These are phyloP conservation scores for Rhynchomys soricoides DNA, from an alignment of 2,113 vertebrate genomes.

Conservation along the genomic window DNA sequence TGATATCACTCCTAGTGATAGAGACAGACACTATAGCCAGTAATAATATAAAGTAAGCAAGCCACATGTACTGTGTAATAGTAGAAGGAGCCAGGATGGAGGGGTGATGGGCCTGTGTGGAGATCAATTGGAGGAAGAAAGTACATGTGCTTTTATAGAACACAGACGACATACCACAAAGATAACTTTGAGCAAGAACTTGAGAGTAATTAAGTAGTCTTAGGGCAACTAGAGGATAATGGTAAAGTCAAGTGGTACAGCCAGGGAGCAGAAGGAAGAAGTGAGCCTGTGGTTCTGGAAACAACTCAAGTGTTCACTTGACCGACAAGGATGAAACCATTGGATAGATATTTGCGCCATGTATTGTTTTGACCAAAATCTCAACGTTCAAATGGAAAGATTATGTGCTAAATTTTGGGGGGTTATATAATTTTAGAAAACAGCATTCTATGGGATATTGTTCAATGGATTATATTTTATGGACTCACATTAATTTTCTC, in stretches of 20 bases:
- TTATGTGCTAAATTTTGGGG: neutral
- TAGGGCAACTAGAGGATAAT: neutral
- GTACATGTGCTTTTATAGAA: neutral
- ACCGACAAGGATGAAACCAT: neutral
- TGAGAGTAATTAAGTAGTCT: neutral
- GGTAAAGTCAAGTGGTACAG: neutral
- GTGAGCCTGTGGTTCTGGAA: neutral
- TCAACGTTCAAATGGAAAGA: neutral
- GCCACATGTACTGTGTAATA: neutral
- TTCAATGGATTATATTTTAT: neutral
- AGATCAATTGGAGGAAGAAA: neutral
- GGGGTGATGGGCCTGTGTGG: neutral
- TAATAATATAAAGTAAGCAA: neutral
- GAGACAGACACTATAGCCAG: neutral
- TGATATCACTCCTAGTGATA: neutral
- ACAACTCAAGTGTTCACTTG: neutral
- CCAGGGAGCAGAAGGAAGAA: neutral
- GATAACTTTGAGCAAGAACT: neutral
- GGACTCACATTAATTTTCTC: neutral
- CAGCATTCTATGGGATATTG: neutral
- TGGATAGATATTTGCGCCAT: rapidly evolving
- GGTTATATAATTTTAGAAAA: neutral
- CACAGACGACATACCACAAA: too few relatives aligned
- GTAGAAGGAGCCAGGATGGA: neutral
- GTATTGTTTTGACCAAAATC: neutral